Evolutionary conservation across 1,140 invertebrate species (phyloP).

Genomic region (Sesamia nonagrioides): DNA sequence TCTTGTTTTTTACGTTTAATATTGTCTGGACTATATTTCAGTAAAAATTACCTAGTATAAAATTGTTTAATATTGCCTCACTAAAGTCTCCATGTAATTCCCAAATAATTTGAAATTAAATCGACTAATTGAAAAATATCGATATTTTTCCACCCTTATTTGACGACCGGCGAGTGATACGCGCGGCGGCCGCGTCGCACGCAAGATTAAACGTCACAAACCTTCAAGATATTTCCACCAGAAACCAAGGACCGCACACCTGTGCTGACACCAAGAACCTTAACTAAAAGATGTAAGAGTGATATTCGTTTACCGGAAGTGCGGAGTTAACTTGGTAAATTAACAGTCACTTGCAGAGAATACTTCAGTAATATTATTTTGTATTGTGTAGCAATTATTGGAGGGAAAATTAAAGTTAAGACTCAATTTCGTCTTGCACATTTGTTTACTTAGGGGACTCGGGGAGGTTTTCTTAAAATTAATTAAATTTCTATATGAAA

Average conservation of each 20-base stretch:
- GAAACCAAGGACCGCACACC: conserved; percentile 55
- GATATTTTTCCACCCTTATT: conserved; percentile 65
- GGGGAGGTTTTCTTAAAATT: conserved; percentile 30
- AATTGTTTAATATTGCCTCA: no score
- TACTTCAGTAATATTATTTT: conserved; percentile 66
- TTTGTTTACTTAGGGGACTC: conserved; percentile 26
- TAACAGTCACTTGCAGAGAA: conserved; percentile 77
- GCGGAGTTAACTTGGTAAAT: conserved; percentile 54
- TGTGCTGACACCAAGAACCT: conserved; percentile 55
- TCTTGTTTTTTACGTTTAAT: no score
- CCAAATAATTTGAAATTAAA: no score
- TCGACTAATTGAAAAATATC: conserved; percentile 50
- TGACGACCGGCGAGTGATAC: conserved; percentile 76
- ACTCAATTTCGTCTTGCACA: conserved; percentile 29
- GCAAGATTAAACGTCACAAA: conserved; percentile 86
- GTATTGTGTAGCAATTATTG: conserved; percentile 58
- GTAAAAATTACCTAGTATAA: no score
- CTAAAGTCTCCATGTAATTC: no score
- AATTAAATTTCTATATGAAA: not conserved
- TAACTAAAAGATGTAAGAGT: conserved; percentile 61
- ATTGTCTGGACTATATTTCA: no score
- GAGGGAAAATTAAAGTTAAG: conserved; percentile 47
- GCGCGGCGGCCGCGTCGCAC: conserved; percentile 77
- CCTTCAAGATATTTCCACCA: conserved; percentile 82
- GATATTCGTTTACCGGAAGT: conserved; percentile 30